A percentile compares a stretch with the other conserved stretches of the same genome.
phyloP scores from a whole-genome alignment of 2,797 vertebrate species.

The Gambelia wislizenii region DNA sequence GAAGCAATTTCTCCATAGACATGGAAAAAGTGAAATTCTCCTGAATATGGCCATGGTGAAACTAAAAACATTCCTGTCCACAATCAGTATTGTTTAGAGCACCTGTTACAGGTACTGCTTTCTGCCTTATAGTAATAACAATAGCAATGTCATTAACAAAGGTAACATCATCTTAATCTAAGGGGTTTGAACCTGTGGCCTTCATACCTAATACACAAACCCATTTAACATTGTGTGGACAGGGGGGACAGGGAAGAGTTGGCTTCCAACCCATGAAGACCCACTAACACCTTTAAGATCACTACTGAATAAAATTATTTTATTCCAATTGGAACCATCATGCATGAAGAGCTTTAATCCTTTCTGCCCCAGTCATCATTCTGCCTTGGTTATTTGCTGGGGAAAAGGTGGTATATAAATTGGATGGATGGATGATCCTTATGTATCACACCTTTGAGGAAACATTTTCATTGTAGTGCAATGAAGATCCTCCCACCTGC shows the following conservation, averaged over 20 bases:
- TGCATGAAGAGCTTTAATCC: background rate
- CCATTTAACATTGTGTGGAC: background rate
- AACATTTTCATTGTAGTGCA: background rate
- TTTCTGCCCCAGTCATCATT: background rate
- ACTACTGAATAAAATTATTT: background rate
- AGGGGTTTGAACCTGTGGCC: background rate
- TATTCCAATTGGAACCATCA: background rate
- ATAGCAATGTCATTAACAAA: background rate
- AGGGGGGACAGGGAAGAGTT: background rate
- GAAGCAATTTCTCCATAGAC: background rate
- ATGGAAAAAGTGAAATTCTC: background rate
- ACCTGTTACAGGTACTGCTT: background rate
- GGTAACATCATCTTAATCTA: background rate
- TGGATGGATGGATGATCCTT: too few species aligned
- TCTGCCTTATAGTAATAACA: background rate
- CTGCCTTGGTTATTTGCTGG: too few species aligned
- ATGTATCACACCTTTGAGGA: too few species aligned
- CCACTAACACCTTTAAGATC: background rate
- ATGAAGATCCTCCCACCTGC: background rate
- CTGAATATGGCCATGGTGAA: background rate
- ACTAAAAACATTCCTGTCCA: background rate
- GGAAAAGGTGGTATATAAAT: too few species aligned
- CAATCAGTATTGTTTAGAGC: background rate
- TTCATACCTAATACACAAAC: background rate
- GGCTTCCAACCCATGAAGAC: background rate